Evolutionary conservation across 2,797 vertebrate species (phyloP).

Genomic region (Kryptolebias ocellatus): DNA sequence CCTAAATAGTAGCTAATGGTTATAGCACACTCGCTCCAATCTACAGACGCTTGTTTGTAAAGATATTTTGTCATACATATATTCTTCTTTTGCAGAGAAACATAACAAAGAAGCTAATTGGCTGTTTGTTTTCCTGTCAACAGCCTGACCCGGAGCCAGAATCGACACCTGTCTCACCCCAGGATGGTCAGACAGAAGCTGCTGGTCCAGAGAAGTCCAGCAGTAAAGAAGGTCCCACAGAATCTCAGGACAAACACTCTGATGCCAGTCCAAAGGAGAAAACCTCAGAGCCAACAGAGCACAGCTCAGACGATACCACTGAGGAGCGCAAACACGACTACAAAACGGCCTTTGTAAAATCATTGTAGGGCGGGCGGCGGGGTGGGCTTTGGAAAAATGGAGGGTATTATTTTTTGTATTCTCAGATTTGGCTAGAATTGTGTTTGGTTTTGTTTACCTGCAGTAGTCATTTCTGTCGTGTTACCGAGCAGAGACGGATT

Average conservation of each 20-base stretch:
- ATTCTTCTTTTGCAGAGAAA: too few relatives aligned
- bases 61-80: too few relatives aligned
- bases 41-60: too few relatives aligned
- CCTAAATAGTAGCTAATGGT: too few relatives aligned
- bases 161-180: slow-evolving; percentile 11
- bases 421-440: slow-evolving; percentile 51
- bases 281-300: slow-evolving; percentile 33
- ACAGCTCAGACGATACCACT: slow-evolving; percentile 56
- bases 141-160: slow-evolving; percentile 65
- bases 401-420: slow-evolving; percentile 46
- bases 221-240: slow-evolving; percentile 64
- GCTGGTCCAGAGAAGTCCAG: slow-evolving; percentile 66
- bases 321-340: slow-evolving; percentile 83
- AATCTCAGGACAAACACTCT: slow-evolving; percentile 76
- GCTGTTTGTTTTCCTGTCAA: not conserved
- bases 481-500: not conserved
- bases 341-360: slow-evolving; percentile 92
- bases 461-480: slow-evolving; percentile 12
- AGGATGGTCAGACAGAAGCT: slow-evolving; percentile 38
- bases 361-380: slow-evolving; percentile 56
- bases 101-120: too few relatives aligned
- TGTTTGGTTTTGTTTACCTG: slow-evolving; percentile 33
- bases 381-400: too few relatives aligned
- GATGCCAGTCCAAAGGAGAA: slow-evolving; percentile 42
- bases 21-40: too few relatives aligned